Conservation (phyloP, 2,113 vertebrate species). For the Apeltes quadracus region DNA sequence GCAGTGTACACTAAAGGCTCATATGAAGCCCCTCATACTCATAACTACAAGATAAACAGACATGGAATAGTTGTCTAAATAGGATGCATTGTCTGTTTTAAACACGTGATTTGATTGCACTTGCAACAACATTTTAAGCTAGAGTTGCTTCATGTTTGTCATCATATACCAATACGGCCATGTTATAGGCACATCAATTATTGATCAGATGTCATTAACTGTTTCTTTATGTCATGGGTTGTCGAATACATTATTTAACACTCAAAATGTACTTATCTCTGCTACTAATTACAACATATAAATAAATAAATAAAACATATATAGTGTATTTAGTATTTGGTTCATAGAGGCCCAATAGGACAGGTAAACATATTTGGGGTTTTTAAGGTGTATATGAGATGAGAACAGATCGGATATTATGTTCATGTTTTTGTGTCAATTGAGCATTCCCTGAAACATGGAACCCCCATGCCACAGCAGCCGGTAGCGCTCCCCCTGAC, state of each 20-base stretch:
- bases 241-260: not conserved
- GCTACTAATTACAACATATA: not conserved
- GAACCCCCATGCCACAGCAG: constrained; percentile 42
- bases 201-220: not conserved
- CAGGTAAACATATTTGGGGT: not conserved
- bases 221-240: not conserved
- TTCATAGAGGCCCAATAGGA: constrained; percentile 1
- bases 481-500: constrained; percentile 67
- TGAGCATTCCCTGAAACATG: constrained; percentile 24
- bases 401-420: constrained; percentile 11
- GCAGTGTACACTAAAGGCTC: not conserved
- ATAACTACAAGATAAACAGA: not conserved
- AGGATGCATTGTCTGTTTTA: not conserved
- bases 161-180: not conserved
- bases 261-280: not conserved
- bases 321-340: not conserved
- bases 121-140: too few relatives aligned
- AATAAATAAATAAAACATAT: too few relatives aligned
- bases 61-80: not conserved
- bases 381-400: constrained; percentile 9
- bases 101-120: too few relatives aligned
- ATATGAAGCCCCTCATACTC: not conserved
- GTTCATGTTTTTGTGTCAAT: constrained; percentile 16
- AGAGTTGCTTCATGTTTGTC: not conserved
- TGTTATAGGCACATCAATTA: not conserved